Conservation (phyloP, 2,113 vertebrate genomes). For the Datnioides undecimradiatus region DNA sequence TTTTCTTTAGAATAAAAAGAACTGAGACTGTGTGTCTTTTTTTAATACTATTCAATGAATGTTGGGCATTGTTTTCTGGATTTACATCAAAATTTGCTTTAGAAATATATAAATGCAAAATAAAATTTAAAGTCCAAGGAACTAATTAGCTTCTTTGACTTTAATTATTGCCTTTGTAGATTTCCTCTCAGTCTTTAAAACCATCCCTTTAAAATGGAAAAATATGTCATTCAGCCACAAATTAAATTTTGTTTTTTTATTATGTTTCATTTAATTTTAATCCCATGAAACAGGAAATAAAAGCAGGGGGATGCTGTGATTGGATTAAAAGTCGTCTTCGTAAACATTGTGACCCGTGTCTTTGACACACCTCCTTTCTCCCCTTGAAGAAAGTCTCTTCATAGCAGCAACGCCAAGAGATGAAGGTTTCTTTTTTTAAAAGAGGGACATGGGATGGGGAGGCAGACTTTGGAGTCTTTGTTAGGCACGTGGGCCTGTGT, state of each 20-base stretch:
- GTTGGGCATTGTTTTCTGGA: conserved; percentile 35
- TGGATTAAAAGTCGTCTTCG: conserved; percentile 84
- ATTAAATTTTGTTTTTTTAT: conserved; percentile 84
- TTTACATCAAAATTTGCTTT: conserved; percentile 59
- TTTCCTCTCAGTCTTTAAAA: conserved; percentile 69
- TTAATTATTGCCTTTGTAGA: conserved; percentile 77
- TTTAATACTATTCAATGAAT: conserved; percentile 16
- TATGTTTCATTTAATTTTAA: conserved; percentile 83
- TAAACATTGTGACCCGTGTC: conserved; percentile 84
- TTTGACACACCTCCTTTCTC: conserved; percentile 78
- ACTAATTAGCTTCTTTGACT: conserved; percentile 71
- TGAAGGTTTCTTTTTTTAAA: conserved; percentile 80
- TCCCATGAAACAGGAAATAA: conserved; percentile 83
- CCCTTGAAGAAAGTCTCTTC: conserved; percentile 79
- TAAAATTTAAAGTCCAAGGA: conserved; percentile 60
- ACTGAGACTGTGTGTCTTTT: conserved; percentile 35
- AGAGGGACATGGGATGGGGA: conserved; percentile 68
- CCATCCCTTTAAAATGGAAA: conserved; percentile 71
- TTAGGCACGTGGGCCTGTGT: conserved; percentile 71
- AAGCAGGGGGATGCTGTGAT: conserved; percentile 78
- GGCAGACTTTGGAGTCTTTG: conserved; percentile 83
- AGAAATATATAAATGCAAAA: conserved; percentile 65
- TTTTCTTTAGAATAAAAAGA: conserved; percentile 35
- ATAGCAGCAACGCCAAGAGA: conserved; percentile 73
- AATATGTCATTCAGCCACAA: conserved; percentile 75